phyloP scores from a whole-genome alignment of 1,140 invertebrate species.

The Drosophila santomea region DNA sequence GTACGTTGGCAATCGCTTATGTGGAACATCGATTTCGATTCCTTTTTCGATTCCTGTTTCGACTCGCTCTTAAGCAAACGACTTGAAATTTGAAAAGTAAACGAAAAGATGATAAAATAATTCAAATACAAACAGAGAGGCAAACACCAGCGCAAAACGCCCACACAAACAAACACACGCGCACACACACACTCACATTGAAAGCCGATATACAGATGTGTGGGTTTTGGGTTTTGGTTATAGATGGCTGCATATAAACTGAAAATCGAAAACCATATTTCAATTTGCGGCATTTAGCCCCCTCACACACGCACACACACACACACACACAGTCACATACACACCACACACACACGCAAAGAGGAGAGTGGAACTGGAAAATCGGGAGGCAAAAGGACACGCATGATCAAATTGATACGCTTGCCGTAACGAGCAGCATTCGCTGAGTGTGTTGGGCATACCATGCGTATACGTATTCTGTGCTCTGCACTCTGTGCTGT shows the following conservation, averaged over 20 bases:
- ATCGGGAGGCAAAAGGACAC: slow-evolving; percentile 49
- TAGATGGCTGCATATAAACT: slow-evolving; percentile 82
- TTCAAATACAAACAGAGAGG: slow-evolving; percentile 17
- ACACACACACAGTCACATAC: slow-evolving; percentile 8
- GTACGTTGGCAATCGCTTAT: slow-evolving; percentile 42
- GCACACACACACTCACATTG: slow-evolving; percentile 4
- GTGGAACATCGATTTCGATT: slow-evolving; percentile 46
- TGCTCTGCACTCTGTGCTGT: neutral
- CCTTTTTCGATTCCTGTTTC: neutral
- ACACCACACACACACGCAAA: slow-evolving; percentile 6
- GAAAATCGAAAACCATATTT: slow-evolving; percentile 83
- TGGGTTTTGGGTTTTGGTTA: slow-evolving; percentile 70
- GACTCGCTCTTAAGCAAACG: slow-evolving; percentile 40
- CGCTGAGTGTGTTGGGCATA: slow-evolving; percentile 15
- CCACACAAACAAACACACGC: slow-evolving; percentile 13
- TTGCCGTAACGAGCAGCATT: slow-evolving; percentile 65
- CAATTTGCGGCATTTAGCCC: slow-evolving; percentile 82
- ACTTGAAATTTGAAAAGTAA: slow-evolving; percentile 81
- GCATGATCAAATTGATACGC: slow-evolving; percentile 81
- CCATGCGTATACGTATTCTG: slow-evolving; percentile 9
- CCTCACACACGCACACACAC: slow-evolving; percentile 55
- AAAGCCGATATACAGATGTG: slow-evolving; percentile 11
- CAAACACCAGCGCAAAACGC: slow-evolving; percentile 7
- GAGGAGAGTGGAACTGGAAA: neutral
- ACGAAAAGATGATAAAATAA: slow-evolving; percentile 76